phyloP scores from a whole-genome alignment of 2,797 vertebrate species.

The Eulemur coronatus region DNA sequence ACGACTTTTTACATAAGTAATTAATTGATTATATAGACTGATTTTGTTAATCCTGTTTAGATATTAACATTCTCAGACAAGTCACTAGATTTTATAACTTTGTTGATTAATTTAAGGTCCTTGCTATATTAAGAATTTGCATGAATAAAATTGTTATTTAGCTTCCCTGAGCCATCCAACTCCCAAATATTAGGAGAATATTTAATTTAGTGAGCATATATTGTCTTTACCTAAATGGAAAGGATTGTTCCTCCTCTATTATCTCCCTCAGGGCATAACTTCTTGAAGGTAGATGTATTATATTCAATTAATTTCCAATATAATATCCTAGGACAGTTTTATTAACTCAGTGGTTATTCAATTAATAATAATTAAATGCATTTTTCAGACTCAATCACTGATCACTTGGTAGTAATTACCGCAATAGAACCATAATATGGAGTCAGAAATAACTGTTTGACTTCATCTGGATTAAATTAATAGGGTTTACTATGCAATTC shows the following conservation, averaged over 20 bases:
- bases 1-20: not conserved
- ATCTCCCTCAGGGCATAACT: slow-evolving; percentile 2
- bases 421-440: slow-evolving; percentile 17
- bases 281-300: slow-evolving; percentile 17
- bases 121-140: slow-evolving; percentile 33
- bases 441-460: slow-evolving; percentile 51
- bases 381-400: slow-evolving; percentile 58
- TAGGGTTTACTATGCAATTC: slow-evolving; percentile 15
- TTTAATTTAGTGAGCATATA: slow-evolving; percentile 46
- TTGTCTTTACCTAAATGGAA: slow-evolving; percentile 16
- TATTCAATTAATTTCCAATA: slow-evolving; percentile 30
- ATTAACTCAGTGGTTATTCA: slow-evolving; percentile 52
- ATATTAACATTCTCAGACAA: slow-evolving; percentile 30
- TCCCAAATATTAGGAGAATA: slow-evolving; percentile 35
- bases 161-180: not conserved
- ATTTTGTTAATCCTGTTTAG: not conserved
- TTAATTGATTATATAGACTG: not conserved
- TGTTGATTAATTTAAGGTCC: slow-evolving; percentile 42
- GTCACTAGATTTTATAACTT: slow-evolving; percentile 32
- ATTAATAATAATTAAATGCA: slow-evolving; percentile 65
- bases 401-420: slow-evolving; percentile 58
- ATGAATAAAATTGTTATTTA: slow-evolving; percentile 26
- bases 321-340: slow-evolving; percentile 46
- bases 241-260: slow-evolving; percentile 2
- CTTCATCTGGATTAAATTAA: slow-evolving; percentile 67